Conservation (phyloP, 2,113 vertebrate species). For the Carollia perspicillata region DNA sequence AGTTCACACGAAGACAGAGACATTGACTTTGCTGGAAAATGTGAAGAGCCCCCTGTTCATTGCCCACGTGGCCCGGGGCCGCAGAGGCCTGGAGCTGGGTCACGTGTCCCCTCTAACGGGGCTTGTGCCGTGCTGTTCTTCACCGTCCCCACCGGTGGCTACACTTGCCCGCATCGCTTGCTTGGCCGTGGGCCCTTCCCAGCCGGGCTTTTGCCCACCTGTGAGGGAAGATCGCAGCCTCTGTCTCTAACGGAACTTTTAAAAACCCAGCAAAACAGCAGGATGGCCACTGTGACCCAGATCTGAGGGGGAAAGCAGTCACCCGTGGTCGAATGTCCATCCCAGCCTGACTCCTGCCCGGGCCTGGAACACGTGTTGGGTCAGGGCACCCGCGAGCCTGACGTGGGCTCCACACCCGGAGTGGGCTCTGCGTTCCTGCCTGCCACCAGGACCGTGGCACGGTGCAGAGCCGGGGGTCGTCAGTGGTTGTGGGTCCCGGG, state of each 20-base stretch:
- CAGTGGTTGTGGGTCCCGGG: accelerated
- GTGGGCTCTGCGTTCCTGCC: background rate
- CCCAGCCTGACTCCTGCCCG: background rate
- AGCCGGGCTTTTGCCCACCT: accelerated
- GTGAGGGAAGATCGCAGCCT: background rate
- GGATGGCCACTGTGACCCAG: accelerated
- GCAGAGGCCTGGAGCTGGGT: background rate
- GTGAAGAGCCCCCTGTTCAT: accelerated
- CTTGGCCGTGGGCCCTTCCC: background rate
- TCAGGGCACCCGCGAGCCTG: accelerated
- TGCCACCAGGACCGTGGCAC: accelerated
- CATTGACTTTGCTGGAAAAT: background rate
- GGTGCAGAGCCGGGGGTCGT: background rate
- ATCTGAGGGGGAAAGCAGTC: background rate
- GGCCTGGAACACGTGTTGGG: accelerated
- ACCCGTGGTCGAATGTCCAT: accelerated
- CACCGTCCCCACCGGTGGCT: accelerated
- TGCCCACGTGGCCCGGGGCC: accelerated
- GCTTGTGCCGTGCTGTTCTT: accelerated
- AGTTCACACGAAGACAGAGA: background rate
- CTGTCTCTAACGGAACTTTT: accelerated
- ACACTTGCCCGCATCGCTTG: accelerated
- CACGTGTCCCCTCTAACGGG: background rate
- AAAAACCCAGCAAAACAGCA: accelerated
- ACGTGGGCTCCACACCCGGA: accelerated